Evolutionary conservation across 2,113 vertebrate genomes (phyloP), one percentile per base, ranked within the genome.

Genomic region (Cyanoderma ruficeps): DNA sequence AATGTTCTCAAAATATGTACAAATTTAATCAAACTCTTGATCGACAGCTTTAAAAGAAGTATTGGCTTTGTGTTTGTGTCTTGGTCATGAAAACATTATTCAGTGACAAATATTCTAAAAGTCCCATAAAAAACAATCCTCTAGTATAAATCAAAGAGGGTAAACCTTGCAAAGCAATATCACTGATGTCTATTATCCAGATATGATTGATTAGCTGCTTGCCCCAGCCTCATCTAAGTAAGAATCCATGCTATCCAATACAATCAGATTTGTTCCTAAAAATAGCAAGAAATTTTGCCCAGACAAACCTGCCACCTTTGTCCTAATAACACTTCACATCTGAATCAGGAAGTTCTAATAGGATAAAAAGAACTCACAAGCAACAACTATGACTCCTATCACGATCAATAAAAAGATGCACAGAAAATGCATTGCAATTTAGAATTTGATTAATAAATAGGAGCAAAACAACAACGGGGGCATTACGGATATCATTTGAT

Each of bases 91-190:
- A 95, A 98, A 93, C 50, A 96, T 97, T 94, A 93, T 94, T 96
- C 86, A 92, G 95, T 94, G 94, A 97, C 97, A 96, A 87, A 90
- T 94, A 97, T 87, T 96, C 87, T 95, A 67, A 91, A 94, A 93
- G 57, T 63, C 78, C 70, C 94, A 95, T 97, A 94, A 97, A 97
- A 96, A 88, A 67, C 47, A 91, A 77, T 46, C 24, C 44, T 44
- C 67, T 65, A 22, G 60, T 83, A 92, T 96, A 96, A 97, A 98
- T 96, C 97, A 97, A 92, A 91, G 89, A 89, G 76, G 53, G 39
- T 19, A 90, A 89, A 90, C 91, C 88, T 96, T 95, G 90, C 96
- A 97, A 90, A 97, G 96, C 95, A 96, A 78, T 96, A 96, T 78
- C 92, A 75, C 80, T 86, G 89, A 96, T 96, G 81, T 90, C 93